These are phyloP conservation scores for Allobates femoralis DNA, from an alignment of 2,797 vertebrate species.

Conservation along the genomic window DNA sequence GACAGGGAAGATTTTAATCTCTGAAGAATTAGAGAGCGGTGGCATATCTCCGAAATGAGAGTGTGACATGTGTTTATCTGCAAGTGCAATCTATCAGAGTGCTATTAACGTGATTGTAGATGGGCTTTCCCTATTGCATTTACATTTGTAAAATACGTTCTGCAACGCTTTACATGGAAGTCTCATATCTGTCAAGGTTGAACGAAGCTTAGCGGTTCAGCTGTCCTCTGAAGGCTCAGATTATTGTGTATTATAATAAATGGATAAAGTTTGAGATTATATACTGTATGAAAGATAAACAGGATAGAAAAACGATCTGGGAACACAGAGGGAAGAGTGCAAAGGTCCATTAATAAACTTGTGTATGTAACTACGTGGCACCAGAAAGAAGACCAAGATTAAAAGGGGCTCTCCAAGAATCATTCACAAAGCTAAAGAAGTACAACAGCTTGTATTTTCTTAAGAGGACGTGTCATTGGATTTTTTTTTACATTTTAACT, in stretches of 20 bases:
- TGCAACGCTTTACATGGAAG: neutral
- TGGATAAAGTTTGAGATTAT: neutral
- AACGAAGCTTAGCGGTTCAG: neutral
- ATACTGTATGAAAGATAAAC: neutral
- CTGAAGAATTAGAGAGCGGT: constrained; percentile 29
- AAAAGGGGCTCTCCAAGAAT: neutral
- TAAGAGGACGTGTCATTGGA: too few relatives aligned
- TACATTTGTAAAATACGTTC: neutral
- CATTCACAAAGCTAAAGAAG: too few relatives aligned
- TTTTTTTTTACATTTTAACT: too few relatives aligned
- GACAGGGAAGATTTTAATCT: constrained; percentile 51
- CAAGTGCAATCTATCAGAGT: constrained; percentile 49
- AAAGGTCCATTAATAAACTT: too few relatives aligned
- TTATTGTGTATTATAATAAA: neutral
- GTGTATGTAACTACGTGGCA: too few relatives aligned
- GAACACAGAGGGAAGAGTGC: too few relatives aligned
- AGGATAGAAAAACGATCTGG: neutral
- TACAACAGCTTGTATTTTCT: too few relatives aligned
- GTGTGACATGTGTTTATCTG: constrained; percentile 34
- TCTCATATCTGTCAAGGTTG: neutral
- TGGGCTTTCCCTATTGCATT: neutral
- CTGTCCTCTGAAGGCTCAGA: neutral
- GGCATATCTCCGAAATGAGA: neutral
- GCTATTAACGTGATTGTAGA: constrained; percentile 38
- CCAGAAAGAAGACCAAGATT: neutral